Evolutionary conservation across 2,888 invertebrate genomes (phyloP).

Genomic region (Aproaerema taeniolella): DNA sequence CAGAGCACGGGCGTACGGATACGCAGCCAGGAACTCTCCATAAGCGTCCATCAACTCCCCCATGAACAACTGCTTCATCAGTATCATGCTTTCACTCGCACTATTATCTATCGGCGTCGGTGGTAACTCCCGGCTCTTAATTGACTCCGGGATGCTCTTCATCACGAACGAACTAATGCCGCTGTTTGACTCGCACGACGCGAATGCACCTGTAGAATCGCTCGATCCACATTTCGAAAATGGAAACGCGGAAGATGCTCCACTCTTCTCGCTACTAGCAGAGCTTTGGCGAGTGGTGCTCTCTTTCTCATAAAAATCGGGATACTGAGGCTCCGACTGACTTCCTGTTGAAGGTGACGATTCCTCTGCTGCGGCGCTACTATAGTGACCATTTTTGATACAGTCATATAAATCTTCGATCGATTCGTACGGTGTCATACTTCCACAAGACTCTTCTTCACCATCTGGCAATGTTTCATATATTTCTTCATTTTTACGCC

Average conservation of each 20-base stretch:
- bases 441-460: slow-evolving; percentile 62
- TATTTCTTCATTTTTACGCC: slow-evolving; percentile 58
- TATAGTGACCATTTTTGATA: slow-evolving; percentile 65
- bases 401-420: slow-evolving; percentile 72
- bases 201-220: slow-evolving; percentile 62
- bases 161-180: slow-evolving; percentile 59
- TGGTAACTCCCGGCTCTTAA: slow-evolving; percentile 60
- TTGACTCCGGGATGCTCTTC: slow-evolving; percentile 52
- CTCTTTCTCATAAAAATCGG: slow-evolving; percentile 61
- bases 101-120: slow-evolving; percentile 48
- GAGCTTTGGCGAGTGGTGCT: slow-evolving; percentile 65
- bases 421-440: slow-evolving; percentile 70
- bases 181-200: slow-evolving; percentile 68
- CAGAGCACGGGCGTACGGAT: slow-evolving; percentile 77
- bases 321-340: slow-evolving; percentile 63
- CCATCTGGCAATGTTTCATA: slow-evolving; percentile 58
- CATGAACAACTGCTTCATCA: slow-evolving; percentile 78
- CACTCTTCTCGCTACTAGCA: slow-evolving; percentile 67
- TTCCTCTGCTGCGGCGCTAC: slow-evolving; percentile 53
- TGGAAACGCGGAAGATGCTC: slow-evolving; percentile 67
- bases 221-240: slow-evolving; percentile 72
- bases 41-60: slow-evolving; percentile 82
- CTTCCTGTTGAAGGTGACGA: slow-evolving; percentile 64
- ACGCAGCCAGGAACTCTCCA: slow-evolving; percentile 80
- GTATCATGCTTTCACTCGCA: slow-evolving; percentile 59